Percentiles rank a stretch among this genome's conserved stretches.
These are phyloP conservation scores for Chinchilla lanigera DNA, from an alignment of 2,113 vertebrate species.

Conservation along the genomic window DNA sequence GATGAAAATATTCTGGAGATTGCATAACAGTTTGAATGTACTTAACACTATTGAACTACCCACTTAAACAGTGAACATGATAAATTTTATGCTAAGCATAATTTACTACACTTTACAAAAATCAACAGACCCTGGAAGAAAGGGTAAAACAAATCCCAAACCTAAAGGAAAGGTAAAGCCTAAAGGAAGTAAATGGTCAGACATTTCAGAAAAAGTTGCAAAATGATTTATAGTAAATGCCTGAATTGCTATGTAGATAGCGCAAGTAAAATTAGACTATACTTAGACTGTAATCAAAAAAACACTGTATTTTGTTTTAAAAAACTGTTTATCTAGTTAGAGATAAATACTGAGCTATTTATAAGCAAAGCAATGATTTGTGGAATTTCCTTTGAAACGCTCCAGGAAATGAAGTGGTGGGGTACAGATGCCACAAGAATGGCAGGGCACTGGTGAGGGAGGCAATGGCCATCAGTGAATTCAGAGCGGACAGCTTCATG, in stretches of 20 bases:
- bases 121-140: not conserved
- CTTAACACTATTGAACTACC: not conserved
- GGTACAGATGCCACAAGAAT: not conserved
- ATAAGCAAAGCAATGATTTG: constrained; percentile 19
- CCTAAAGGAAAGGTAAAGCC: not conserved
- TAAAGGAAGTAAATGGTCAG: not conserved
- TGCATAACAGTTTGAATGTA: not conserved
- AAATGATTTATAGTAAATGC: constrained; percentile 7
- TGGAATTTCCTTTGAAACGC: not conserved
- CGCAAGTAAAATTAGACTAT: not conserved
- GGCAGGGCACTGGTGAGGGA: not conserved
- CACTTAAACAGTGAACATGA: not conserved
- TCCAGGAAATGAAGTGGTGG: not conserved
- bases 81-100: constrained; percentile 1
- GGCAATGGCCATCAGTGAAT: too few species aligned
- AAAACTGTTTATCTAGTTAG: constrained; percentile 2
- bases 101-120: not conserved
- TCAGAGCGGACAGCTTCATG: not conserved
- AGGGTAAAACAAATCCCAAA: not conserved
- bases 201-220: not conserved
- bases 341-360: not conserved
- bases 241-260: not conserved
- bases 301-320: not conserved
- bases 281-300: constrained; percentile 20
- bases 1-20: not conserved